Conservation (phyloP, 2,113 vertebrate species). For the Bungarus multicinctus region DNA sequence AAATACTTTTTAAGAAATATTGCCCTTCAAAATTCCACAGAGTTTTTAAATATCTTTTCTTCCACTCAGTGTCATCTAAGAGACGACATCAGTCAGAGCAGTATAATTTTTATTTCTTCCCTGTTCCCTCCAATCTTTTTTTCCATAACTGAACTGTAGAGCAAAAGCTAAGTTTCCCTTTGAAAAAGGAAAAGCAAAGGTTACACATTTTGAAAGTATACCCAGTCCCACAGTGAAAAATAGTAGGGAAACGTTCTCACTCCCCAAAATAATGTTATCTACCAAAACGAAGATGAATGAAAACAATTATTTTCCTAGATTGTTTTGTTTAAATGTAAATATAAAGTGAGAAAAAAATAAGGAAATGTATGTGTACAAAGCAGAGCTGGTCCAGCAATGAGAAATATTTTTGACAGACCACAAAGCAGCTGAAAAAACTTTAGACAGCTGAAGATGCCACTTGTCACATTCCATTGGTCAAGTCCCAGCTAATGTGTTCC, state of each 20-base stretch:
- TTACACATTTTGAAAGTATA: conserved; percentile 5
- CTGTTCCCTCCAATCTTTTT: background rate
- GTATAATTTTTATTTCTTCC: background rate
- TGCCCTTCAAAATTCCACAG: background rate
- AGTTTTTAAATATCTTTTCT: background rate
- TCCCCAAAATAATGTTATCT: conserved; percentile 15
- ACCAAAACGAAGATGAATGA: background rate
- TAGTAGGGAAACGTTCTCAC: background rate
- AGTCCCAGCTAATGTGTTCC: conserved; percentile 23
- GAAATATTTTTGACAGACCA: conserved; percentile 3
- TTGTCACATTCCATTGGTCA: background rate
- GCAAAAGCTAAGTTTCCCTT: background rate
- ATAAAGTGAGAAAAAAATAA: conserved; percentile 21
- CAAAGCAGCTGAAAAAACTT: conserved; percentile 41
- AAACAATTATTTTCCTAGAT: rapidly evolving
- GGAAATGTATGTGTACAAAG: conserved; percentile 21
- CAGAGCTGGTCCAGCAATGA: conserved; percentile 21
- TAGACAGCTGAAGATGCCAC: conserved; percentile 42
- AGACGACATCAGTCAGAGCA: background rate
- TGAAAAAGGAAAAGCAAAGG: conserved; percentile 7
- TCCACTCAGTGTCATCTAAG: background rate
- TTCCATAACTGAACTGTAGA: background rate
- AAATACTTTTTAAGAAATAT: background rate
- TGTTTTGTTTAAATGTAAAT: background rate
- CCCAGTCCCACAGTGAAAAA: background rate